Base-by-base conservation (phyloP, 2,888 invertebrate genomes). In the Crepidodera aurea region DNA sequence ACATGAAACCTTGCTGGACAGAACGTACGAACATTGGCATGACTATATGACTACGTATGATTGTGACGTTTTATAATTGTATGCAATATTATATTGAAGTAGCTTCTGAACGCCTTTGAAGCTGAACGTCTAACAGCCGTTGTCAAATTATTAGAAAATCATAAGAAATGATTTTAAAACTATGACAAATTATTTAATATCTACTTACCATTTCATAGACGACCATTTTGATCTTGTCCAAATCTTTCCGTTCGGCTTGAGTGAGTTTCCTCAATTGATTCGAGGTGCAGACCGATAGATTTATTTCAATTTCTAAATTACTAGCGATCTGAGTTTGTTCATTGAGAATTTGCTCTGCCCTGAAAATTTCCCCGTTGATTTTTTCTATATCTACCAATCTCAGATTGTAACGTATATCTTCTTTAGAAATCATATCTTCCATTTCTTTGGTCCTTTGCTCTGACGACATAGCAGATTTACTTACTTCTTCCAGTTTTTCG, bases 361-460 rank as follows among this genome's bases (percentile, higher is more conserved):
- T 55, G 44, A 61, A 71, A 15, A 73, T 40, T 8, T 63, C 42
- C 6, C 62, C 56, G 54, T 73, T 73, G 10, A 71, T 66, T 60
- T 69, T 72, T 42, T 73, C 71, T 2, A 69, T 72, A 39, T 73
- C 73, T 1, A 66, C 19, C 10, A 71, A 19, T 15, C 59, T 67
- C 8, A 69, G 64, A 22, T 63, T 55, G 46, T 66, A 69, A n/a
- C 50, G 51, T 40, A 65, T 69, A 70, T 86, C 84, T 71, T 86
- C 86, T 40, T 48, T 27, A 27, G 85, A 84, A 13, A 88, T 79
- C 77, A 90, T 85, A 19, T 85, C 83, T 72, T 88, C 85, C 5
- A 90, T 78, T 70, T 87, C 84, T 54, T 83, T 85, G 0, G 85
- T 82, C 27, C 87, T 81, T 71, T 87, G 88, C 37, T 84, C 84